Base-by-base conservation (phyloP, 1,140 invertebrate species). In the Leptinotarsa undecemlineata region DNA sequence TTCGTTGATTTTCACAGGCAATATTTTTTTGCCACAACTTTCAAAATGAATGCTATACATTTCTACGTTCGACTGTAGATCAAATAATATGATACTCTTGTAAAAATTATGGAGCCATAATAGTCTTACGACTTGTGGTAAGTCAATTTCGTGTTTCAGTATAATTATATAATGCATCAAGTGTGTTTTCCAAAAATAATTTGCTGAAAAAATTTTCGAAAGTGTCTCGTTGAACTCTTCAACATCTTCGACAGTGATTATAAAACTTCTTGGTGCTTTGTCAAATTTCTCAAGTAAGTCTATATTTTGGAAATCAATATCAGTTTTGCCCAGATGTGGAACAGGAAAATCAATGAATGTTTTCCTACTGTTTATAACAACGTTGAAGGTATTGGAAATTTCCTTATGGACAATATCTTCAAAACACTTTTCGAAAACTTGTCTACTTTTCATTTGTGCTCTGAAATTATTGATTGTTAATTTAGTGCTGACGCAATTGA, bases 1-100 rank as follows among this genome's bases (percentile, higher is more conserved):
- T 26, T 67, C 23, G 19, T 67, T 67, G 11, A 67, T 67, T 42
- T 67, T 67, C 42, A 17, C 2, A 67, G 64, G 64, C 15, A 21
- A 13, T 67, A 67, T 26, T 13, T 21, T 13, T 3, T 33, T 4
- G 13, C 64, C 64, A 17, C 64, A 67, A 1, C n/a, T 15, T 15
- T 15, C 51, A 19, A n/a, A 57, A 15, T 19, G 15, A 6, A 15
- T 57, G 51, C 15, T 67, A 26, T 67, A 67, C 64, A 67, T 17
- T 26, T 26, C 15, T 6, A 26, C 26, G 2, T 13, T 26, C 8
- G 26, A 67, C 42, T 26, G 20, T n/a, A n/a, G 8, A 23, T 23
- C 17, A 21, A 67, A 21, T 26, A 67, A 67, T 23, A 67, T 26
- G 26, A 67, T 23, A 67, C 19, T 33, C 15, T 67, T 67, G 26